These are phyloP conservation scores for Thamnophis elegans DNA, from an alignment of 2,797 vertebrate genomes.

Conservation along the genomic window DNA sequence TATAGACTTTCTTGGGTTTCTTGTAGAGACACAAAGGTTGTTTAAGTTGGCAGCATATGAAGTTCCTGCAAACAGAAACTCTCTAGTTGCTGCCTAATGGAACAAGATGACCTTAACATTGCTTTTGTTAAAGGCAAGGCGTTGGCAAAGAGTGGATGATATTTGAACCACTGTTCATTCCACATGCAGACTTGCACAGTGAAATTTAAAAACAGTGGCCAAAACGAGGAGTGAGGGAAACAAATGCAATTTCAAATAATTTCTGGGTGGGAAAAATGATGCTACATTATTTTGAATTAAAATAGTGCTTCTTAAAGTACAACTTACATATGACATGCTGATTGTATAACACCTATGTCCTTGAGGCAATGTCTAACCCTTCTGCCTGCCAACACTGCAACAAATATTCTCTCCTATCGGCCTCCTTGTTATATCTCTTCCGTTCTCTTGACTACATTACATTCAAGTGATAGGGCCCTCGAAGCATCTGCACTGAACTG, in stretches of 20 bases:
- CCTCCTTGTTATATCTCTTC: background rate
- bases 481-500: background rate
- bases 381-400: background rate
- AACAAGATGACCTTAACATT: background rate
- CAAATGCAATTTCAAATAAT: background rate
- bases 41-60: background rate
- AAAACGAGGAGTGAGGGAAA: background rate
- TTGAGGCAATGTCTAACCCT: background rate
- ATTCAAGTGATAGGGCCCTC: background rate
- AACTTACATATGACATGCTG: background rate
- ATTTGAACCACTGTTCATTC: constrained; percentile 16
- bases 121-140: background rate
- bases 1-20: background rate
- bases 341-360: background rate
- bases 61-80: background rate
- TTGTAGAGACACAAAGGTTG: background rate
- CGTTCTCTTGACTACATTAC: too few species aligned
- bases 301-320: background rate
- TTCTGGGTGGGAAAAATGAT: background rate
- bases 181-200: background rate
- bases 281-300: background rate
- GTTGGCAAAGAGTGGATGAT: background rate
- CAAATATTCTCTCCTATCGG: background rate
- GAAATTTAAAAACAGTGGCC: background rate
- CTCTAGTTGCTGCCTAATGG: background rate